phyloP scores from a whole-genome alignment of 30 jellyfish, hydroid and myxozoan species.

The Clytia hemisphaerica region DNA sequence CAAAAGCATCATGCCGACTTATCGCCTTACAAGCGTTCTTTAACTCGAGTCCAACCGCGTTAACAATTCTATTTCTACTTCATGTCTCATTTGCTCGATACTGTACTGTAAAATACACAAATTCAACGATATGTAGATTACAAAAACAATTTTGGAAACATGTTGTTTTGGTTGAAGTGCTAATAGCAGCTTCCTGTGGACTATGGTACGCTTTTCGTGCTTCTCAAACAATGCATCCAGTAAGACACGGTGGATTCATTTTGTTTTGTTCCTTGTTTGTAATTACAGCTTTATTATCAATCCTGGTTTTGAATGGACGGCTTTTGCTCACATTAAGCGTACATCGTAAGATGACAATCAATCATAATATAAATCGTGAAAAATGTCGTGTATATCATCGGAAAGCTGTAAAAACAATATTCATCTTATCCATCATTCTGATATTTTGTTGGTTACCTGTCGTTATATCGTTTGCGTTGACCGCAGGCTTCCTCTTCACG shows the following conservation, averaged over 20 bases:
- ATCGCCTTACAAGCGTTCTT: slow-evolving; percentile 1
- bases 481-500: not conserved
- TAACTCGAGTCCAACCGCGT: not conserved
- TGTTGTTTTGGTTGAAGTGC: not conserved
- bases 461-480: not conserved
- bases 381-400: not conserved
- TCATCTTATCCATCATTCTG: not conserved
- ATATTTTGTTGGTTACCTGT: not conserved
- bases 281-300: not conserved
- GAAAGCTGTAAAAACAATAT: slow-evolving; percentile 1
- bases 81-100: not conserved
- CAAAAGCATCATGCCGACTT: slow-evolving; percentile 7
- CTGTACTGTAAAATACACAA: not conserved
- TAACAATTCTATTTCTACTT: not conserved
- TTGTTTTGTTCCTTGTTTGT: not conserved
- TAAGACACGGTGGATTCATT: not conserved
- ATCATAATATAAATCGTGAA: not conserved
- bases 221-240: not conserved
- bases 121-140: too few relatives aligned
- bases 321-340: not conserved
- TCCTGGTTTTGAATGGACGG: not conserved
- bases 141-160: too few relatives aligned
- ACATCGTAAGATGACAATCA: not conserved
- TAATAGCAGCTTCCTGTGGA: not conserved
- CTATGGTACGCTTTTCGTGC: not conserved